Conservation (phyloP, 2,113 vertebrate species). For the Zingel zingel region DNA sequence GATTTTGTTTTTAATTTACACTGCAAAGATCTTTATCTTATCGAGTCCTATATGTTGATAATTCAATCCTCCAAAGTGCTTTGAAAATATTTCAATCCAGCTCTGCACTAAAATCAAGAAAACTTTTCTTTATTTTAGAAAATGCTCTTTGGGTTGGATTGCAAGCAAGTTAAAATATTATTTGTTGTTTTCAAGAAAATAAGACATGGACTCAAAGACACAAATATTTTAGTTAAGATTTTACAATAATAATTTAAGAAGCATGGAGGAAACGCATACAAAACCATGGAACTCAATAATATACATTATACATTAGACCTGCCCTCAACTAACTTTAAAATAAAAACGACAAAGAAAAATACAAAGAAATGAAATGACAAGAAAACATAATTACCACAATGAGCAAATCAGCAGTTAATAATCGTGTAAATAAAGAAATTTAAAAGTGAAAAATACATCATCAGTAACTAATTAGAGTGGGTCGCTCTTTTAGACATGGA, state of each 20-base stretch:
- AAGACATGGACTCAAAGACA: too few species aligned
- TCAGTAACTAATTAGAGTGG: not conserved
- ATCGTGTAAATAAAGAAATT: not conserved
- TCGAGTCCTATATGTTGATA: not conserved
- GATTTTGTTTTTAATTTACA: not conserved
- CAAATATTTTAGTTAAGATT: too few species aligned
- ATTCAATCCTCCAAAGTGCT: not conserved
- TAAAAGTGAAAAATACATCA: not conserved
- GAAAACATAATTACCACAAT: too few species aligned
- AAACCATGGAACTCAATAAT: too few species aligned
- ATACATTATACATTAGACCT: too few species aligned
- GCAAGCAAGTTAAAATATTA: too few species aligned
- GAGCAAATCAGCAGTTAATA: too few species aligned
- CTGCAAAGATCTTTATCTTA: not conserved
- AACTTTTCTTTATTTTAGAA: not conserved
- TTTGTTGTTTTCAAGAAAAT: too few species aligned
- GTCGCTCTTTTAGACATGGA: not conserved
- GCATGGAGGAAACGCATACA: too few species aligned
- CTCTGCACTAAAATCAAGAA: not conserved
- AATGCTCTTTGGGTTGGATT: not conserved
- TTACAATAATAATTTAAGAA: too few species aligned
- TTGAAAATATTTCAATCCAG: not conserved
- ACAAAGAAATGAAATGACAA: not conserved
- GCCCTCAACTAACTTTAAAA: too few species aligned
- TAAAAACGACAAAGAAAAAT: not conserved